These are phyloP conservation scores for Ephestia elutella DNA, from an alignment of 1,140 invertebrate genomes.

Conservation along the genomic window DNA sequence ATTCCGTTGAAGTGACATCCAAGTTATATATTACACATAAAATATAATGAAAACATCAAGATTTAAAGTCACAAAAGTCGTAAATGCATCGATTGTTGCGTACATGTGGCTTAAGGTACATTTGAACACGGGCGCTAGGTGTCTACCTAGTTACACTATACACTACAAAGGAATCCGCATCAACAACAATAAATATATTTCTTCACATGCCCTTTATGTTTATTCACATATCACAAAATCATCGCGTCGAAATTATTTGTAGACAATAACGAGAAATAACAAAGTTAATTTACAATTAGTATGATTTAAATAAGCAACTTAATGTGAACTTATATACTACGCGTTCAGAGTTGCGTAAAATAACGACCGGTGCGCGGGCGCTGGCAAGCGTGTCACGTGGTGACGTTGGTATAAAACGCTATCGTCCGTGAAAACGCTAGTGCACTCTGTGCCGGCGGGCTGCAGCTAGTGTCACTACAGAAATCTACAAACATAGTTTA, in stretches of 20 bases:
- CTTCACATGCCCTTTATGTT: conserved; percentile 1
- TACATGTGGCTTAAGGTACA: neutral
- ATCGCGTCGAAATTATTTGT: conserved; percentile 2
- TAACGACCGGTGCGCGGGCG: neutral
- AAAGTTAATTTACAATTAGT: conserved; percentile 1
- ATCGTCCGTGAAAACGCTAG: no score
- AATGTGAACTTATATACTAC: neutral
- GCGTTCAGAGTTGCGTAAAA: neutral
- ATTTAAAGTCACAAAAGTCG: conserved; percentile 8
- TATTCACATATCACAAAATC: conserved; percentile 5
- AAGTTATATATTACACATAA: neutral
- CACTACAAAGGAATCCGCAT: conserved; percentile 5
- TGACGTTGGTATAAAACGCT: neutral
- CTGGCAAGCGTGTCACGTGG: neutral
- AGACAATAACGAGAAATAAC: neutral
- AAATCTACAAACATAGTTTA: no score
- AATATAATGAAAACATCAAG: conserved; percentile 14
- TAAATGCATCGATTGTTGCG: conserved; percentile 18
- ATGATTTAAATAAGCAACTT: conserved; percentile 4
- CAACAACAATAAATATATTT: conserved; percentile 7
- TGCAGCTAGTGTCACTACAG: no score
- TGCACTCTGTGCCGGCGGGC: neutral
- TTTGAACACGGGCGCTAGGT: conserved; percentile 6
- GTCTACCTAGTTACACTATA: conserved; percentile 8
- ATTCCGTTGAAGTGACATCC: neutral